Evolutionary conservation across 2,797 vertebrate genomes (phyloP).

Genomic region (Podargus strigoides): DNA sequence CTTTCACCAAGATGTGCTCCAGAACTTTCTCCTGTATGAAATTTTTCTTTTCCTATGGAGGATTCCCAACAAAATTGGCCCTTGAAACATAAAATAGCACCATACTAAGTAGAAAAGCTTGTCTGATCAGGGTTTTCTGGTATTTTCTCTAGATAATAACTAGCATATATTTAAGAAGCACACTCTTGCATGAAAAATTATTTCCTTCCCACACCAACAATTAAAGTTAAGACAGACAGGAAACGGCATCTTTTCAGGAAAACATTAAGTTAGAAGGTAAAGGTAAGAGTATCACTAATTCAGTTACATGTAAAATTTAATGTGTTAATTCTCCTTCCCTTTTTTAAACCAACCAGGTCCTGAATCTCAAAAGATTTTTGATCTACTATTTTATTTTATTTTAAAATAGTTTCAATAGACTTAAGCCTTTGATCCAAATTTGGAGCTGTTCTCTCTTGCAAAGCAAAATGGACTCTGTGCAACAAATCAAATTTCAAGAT

Average conservation of each 20-base stretch:
- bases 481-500: neutral
- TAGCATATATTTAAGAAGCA: neutral
- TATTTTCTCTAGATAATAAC: neutral
- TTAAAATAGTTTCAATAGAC: neutral
- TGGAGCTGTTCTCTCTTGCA: neutral
- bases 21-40: neutral
- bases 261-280: neutral
- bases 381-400: neutral
- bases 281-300: neutral
- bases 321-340: neutral
- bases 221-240: neutral
- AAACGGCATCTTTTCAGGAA: neutral
- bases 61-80: neutral
- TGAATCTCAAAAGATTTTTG: neutral
- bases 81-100: neutral
- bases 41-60: neutral
- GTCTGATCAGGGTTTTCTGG: neutral
- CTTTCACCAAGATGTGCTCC: neutral
- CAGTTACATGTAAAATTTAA: neutral
- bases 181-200: neutral
- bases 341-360: neutral
- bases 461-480: neutral
- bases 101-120: neutral
- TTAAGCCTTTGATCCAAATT: neutral
- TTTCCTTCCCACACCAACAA: neutral